Percentiles rank a stretch among this genome's conserved stretches.
Evolutionary conservation across 2,888 invertebrate species (phyloP).

Genomic region (Drosophila eohydei): DNA sequence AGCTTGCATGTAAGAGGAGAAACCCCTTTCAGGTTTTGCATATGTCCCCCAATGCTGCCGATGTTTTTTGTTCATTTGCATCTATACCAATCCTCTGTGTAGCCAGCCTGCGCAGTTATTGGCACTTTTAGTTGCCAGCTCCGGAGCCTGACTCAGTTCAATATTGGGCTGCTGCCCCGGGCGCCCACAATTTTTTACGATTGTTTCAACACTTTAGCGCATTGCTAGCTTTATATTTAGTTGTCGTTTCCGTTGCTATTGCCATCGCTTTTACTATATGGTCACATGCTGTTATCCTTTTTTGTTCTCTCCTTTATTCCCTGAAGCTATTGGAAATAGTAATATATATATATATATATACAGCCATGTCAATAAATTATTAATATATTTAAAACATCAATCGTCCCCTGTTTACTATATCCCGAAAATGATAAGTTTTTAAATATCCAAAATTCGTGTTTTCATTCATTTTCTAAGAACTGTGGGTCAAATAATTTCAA

Average conservation of each 20-base stretch:
- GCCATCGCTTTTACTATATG: slow-evolving; percentile 10
- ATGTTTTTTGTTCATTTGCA: slow-evolving; percentile 76
- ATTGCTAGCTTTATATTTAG: slow-evolving; percentile 62
- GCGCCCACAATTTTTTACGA: slow-evolving; percentile 72
- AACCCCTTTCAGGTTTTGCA: slow-evolving; percentile 53
- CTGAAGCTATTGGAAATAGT: slow-evolving; percentile 1
- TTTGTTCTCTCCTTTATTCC: slow-evolving; percentile 30
- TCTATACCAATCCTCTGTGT: slow-evolving; percentile 65
- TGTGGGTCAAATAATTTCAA: no score
- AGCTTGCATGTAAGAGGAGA: slow-evolving; percentile 69
- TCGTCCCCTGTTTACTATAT: no score
- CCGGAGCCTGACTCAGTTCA: slow-evolving; percentile 10
- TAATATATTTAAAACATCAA: no score
- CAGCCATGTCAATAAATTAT: no score
- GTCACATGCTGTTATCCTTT: slow-evolving; percentile 30
- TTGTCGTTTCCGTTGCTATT: slow-evolving; percentile 30
- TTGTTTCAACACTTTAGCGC: slow-evolving; percentile 79
- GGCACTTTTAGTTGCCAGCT: slow-evolving; percentile 41
- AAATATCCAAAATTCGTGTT: no score
- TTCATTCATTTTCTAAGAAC: no score
- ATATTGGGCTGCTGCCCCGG: slow-evolving; percentile 44
- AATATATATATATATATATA: no score
- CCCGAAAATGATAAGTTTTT: no score
- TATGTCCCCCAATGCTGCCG: slow-evolving; percentile 58
- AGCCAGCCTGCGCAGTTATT: slow-evolving; percentile 38